Evolutionary conservation across 2,888 invertebrate species (phyloP), one percentile per base, ranked within the genome.

Genomic region (Trissolcus brochymenae): DNA sequence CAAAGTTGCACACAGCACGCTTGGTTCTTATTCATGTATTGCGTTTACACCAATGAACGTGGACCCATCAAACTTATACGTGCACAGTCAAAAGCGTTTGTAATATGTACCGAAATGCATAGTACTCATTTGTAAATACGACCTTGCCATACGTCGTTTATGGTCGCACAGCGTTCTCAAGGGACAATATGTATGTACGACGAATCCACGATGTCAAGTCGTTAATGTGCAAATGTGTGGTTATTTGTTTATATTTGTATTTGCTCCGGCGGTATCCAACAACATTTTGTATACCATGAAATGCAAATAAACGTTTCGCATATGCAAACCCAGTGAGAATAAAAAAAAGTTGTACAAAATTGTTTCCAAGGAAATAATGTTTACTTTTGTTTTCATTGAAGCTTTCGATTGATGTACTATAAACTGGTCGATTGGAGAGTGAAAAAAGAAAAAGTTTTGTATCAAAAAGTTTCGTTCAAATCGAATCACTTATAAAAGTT

Each of bases 51-150:
- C 61, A 59, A 57, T 46, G 41, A 25, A 59, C 49, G 65, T 53
- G 64, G 68, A 70, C 60, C 60, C 50, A 56, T 76, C 68, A 70
- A 70, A 70, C 29, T 68, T 55, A 67, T 40, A 17, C 50, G 25
- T 21, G 55, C 40, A 65, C 76, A 56, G 41, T 41, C 53, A 43
- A 60, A 65, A 68, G 16, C 71, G 72, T 72, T 64, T 76, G 72
- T 70, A 72, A 76, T 76, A 61, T 76, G 72, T 65, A 77, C 64
- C 71, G 68, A 67, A 72, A 72, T 68, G 77, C 72, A 72, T 68
- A 68, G 72, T 67, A 72, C 72, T 73, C 72, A 65, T 77, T 77
- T 77, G 77, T 77, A 77, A 77, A 77, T 77, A 77, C 72, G 77
- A 64, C 72, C 70, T 74, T 78, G 70, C 68, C 77, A 70, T 78